Evolutionary conservation across 2,797 vertebrate genomes (phyloP), one percentile per base, ranked within the genome.

Genomic region (Ctenosaura bakeri): DNA sequence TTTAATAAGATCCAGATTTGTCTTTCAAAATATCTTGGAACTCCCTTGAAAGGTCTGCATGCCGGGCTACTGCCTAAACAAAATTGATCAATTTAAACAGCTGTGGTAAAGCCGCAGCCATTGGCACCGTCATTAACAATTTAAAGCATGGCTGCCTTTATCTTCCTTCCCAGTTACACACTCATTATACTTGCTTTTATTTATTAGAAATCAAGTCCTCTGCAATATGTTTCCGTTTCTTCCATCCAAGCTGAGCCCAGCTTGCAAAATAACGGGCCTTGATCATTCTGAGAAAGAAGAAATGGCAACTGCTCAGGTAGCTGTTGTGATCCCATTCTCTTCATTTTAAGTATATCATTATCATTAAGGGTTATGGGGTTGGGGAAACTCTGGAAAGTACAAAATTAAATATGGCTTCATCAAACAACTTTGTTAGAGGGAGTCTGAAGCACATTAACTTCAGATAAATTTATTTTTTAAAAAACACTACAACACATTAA

Each of bases 71-170:
- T 91, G 92, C 93, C 94, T 92, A 92, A 96, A 94, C 92, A 94
- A 94, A 96, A 95, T 89, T 93, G 95, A 97, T 95, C 94, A 96
- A 97, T 96, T 92, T 90, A 97, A 96, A 95, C 96, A 96, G 96
- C 96, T 94, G 93, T 93, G 87, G 95, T 96, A 95, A 95, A 95
- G 93, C 94, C 95, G 80, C 88, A 92, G 94, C 92, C 96, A 96
- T 92, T 91, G 89, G 95, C n/a, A 87, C 95, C 94, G 93, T 97
- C 97, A 97, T 97, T 97, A 97, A 97, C 96, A 96, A 97, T 97
- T 97, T 97, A 97, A 97, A 96, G 97, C 94, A 94, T 96, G 96
- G 95, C 92, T 88, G 59, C 96, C 95, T 97, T 97, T 97, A 96
- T 95, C 96, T 95, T 96, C 95, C 93, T 95, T 95, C 93, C 96